phyloP scores from a whole-genome alignment of 2,888 invertebrate species.

The Pyrocoelia pectoralis region DNA sequence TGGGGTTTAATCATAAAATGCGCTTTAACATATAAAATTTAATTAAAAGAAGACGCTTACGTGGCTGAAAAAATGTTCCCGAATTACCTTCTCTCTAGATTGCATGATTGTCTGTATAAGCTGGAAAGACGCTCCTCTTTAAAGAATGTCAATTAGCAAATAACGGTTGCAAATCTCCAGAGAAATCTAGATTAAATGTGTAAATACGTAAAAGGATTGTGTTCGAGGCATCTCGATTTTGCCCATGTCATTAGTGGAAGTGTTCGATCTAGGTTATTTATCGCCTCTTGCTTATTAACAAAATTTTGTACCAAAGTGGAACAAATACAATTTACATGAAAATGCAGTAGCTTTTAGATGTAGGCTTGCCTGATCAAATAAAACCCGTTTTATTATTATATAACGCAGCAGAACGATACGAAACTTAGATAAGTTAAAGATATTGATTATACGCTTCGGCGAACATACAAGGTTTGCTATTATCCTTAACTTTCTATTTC shows the following conservation, averaged over 20 bases:
- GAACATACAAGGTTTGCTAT: conserved; percentile 44
- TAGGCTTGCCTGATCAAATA: conserved; percentile 31
- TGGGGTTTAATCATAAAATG: no score
- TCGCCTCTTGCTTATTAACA: no score
- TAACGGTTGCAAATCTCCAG: neutral
- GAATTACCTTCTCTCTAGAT: neutral
- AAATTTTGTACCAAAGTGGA: conserved; percentile 5
- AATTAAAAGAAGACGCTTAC: neutral
- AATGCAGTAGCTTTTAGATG: conserved; percentile 10
- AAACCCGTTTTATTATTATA: conserved; percentile 33
- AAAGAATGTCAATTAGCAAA: conserved; percentile 1
- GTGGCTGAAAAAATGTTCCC: no score
- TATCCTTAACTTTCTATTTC: conserved; percentile 36
- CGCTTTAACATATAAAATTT: neutral
- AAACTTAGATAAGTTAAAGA: conserved; percentile 42
- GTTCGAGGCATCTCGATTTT: no score
- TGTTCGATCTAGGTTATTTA: no score
- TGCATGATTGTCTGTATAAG: neutral
- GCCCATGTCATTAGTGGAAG: no score
- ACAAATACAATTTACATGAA: conserved; percentile 12
- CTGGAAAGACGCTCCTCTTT: neutral
- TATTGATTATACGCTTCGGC: conserved; percentile 44
- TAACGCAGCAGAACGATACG: conserved; percentile 32
- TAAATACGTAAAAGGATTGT: neutral
- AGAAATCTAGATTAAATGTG: neutral